phyloP scores from a whole-genome alignment of 2,888 invertebrate species.

The Apantesis nais region DNA sequence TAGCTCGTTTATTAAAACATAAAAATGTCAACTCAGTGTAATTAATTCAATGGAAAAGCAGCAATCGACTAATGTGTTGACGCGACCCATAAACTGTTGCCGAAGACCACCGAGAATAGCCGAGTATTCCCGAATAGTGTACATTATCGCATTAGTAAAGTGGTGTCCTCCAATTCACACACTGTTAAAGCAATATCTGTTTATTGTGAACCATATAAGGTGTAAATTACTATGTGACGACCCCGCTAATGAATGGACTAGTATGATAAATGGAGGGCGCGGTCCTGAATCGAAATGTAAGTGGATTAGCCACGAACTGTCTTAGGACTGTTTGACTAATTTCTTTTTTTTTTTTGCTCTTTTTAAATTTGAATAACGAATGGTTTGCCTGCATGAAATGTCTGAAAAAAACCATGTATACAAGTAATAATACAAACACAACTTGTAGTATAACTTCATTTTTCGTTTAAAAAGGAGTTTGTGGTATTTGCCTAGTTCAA shows the following conservation, averaged over 20 bases:
- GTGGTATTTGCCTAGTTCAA: neutral
- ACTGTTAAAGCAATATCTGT: constrained; percentile 62
- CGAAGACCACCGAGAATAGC: constrained; percentile 26
- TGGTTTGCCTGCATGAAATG: neutral
- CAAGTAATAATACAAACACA: neutral
- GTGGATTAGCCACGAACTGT: constrained; percentile 67
- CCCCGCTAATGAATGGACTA: constrained; percentile 70
- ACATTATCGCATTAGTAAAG: constrained; percentile 66
- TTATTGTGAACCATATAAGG: constrained; percentile 64
- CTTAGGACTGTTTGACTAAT: constrained; percentile 25
- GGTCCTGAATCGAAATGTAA: constrained; percentile 67
- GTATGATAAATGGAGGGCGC: constrained; percentile 77
- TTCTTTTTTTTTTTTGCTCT: too few relatives aligned
- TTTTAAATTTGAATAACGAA: constrained; percentile 6
- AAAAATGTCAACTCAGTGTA: constrained; percentile 61
- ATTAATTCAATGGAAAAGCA: constrained; percentile 64
- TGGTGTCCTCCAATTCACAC: constrained; percentile 52
- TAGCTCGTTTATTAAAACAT: constrained; percentile 46
- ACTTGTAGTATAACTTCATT: neutral
- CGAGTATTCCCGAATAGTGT: constrained; percentile 24
- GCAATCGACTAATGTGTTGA: constrained; percentile 70
- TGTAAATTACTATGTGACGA: constrained; percentile 61
- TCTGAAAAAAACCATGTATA: neutral
- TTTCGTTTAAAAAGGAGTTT: neutral
- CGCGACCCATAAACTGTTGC: constrained; percentile 44